Conservation (phyloP, 2,888 invertebrate genomes). For the Acleris literana region DNA sequence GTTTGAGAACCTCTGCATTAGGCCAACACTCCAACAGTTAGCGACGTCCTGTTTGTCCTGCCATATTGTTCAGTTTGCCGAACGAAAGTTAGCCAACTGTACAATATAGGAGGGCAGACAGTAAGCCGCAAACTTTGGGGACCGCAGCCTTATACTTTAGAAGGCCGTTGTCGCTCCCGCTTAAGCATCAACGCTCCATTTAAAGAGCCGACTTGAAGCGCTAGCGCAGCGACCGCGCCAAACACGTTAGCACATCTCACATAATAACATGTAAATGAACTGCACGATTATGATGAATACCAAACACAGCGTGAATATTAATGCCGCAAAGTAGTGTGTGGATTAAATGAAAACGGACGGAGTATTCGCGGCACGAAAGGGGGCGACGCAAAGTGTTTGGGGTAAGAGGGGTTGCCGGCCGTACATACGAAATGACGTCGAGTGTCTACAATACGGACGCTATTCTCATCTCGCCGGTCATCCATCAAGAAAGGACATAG, state of each 20-base stretch:
- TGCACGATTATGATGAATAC: slow-evolving; percentile 71
- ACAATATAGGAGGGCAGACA: too few relatives aligned
- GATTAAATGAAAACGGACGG: slow-evolving; percentile 58
- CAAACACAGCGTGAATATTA: slow-evolving; percentile 69
- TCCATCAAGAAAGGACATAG: slow-evolving; percentile 24
- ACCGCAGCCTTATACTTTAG: slow-evolving; percentile 16
- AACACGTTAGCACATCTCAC: slow-evolving; percentile 54
- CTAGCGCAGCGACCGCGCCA: slow-evolving; percentile 36
- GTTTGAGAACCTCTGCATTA: too few relatives aligned
- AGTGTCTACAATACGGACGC: slow-evolving; percentile 7
- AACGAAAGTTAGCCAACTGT: too few relatives aligned
- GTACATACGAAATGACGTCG: slow-evolving; percentile 19
- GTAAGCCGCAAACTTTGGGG: too few relatives aligned
- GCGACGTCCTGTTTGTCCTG: too few relatives aligned
- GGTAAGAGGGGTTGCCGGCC: slow-evolving; percentile 20
- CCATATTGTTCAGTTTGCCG: too few relatives aligned
- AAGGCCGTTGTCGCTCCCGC: slow-evolving; percentile 16
- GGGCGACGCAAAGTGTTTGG: slow-evolving; percentile 46
- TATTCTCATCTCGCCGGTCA: slow-evolving; percentile 29
- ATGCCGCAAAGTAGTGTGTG: slow-evolving; percentile 56
- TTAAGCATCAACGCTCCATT: slow-evolving; percentile 22
- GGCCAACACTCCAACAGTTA: too few relatives aligned
- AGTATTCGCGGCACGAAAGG: slow-evolving; percentile 55
- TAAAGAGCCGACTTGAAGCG: slow-evolving; percentile 31
- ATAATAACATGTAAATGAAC: slow-evolving; percentile 76